Base-by-base conservation (phyloP, 2,113 vertebrate genomes). In the Glaucomys volans region DNA sequence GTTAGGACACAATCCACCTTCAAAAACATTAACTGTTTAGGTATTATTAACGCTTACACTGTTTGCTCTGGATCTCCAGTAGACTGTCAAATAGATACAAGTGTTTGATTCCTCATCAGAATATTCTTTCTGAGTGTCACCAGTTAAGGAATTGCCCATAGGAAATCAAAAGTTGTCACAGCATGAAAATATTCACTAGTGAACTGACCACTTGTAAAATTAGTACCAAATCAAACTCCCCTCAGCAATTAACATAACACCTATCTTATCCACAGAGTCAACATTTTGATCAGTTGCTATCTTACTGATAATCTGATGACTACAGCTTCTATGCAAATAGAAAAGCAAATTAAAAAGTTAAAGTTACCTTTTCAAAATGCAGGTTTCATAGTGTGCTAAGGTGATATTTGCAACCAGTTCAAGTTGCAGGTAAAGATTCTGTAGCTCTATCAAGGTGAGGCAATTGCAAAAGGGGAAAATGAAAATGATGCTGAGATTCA, bases 301-400 rank as follows among this genome's bases (percentile, higher is more conserved):
- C 42, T 59, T 94, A 28, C 9, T 47, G 22, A 74, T 35, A 90
- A 72, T 79, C 59, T 71, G 47, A 71, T 37, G 10, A 37, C 82
- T 91, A 64, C 4, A 91, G 57, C 3, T 74, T 74, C 77, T 93
- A n/a, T 71, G 35, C 9, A 93, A 62, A 91, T 37, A 95, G 20
- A 77, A 88, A 47, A 67, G 10, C 40, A 85, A 93, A 37, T 62
- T 81, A n/a, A 79, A 40, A 95, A 95, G 22, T 69, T 87, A 72
- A 95, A 64, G 11, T 90, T 80, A 28, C 52, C 28, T 74, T 91
- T 89, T 59, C 13, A 87, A 97, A 77, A 79, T 20, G 4, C 47
- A 32, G 30, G n/a, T 69, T 89, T 87, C 20, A 8, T 18, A 57
- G 28, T 82, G 12, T 66, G 16, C 30, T 79, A 72, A 90, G 32